Evolutionary conservation across 2,797 vertebrate species (phyloP).

Genomic region (Mallotus villosus): DNA sequence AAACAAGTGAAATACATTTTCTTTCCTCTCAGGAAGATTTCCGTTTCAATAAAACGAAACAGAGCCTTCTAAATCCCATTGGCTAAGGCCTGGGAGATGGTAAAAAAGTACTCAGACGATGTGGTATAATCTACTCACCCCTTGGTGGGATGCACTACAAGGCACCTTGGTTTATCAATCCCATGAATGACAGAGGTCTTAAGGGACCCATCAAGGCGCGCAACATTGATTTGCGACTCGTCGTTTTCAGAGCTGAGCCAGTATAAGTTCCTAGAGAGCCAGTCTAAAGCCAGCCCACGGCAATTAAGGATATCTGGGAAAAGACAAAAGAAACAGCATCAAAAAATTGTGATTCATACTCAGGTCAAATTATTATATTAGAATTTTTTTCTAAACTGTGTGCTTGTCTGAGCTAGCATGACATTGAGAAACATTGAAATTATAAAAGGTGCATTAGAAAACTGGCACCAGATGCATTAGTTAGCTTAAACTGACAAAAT

Average conservation of each 20-base stretch:
- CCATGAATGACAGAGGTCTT: constrained; percentile 98
- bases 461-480: too few relatives aligned
- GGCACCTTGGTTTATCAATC: constrained; percentile 95
- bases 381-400: not conserved
- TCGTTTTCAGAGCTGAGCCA: constrained; percentile 99
- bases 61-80: not conserved
- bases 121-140: constrained; percentile 84
- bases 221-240: constrained; percentile 98
- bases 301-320: constrained; percentile 91
- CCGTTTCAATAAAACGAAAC: not conserved
- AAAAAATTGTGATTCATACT: not conserved
- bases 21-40: not conserved
- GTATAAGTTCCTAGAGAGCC: constrained; percentile 97
- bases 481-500: not conserved
- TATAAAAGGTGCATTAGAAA: not conserved
- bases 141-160: constrained; percentile 92
- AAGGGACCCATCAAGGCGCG: constrained; percentile 94
- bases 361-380: not conserved
- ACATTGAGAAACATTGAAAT: not conserved
- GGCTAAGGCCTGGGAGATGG: constrained; percentile 32
- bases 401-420: not conserved
- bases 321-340: not conserved
- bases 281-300: constrained; percentile 93
- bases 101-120: constrained; percentile 32
- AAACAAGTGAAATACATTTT: not conserved